Evolutionary conservation across 2,797 vertebrate genomes (phyloP).

Genomic region (Poliocrania exsul): DNA sequence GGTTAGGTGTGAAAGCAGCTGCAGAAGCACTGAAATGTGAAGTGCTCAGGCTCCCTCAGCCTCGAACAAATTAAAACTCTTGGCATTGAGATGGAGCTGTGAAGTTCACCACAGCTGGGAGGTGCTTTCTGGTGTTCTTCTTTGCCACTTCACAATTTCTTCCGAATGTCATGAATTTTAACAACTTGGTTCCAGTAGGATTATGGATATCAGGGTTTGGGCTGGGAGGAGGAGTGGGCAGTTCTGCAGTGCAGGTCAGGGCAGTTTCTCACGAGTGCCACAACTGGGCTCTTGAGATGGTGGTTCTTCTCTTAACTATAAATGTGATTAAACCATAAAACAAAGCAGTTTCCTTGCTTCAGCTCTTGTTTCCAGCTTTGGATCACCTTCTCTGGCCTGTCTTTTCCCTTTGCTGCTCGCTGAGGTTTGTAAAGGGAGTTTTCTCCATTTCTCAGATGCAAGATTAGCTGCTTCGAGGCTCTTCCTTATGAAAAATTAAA

Average conservation of each 20-base stretch:
- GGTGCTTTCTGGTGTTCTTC: neutral
- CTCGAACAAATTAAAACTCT: neutral
- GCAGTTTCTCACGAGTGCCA: neutral
- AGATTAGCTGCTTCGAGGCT: neutral
- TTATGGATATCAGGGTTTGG: neutral
- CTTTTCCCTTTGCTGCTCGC: neutral
- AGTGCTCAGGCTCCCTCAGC: neutral
- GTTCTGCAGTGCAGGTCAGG: neutral
- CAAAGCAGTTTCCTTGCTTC: neutral
- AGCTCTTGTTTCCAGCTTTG: neutral
- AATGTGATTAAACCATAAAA: neutral
- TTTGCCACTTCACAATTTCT: neutral
- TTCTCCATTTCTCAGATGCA: neutral
- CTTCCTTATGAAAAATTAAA: neutral
- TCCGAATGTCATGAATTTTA: neutral
- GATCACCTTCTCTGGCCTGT: neutral
- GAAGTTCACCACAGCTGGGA: neutral
- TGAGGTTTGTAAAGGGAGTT: neutral
- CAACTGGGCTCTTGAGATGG: fast-evolving
- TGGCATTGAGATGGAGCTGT: neutral
- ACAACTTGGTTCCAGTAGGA: neutral
- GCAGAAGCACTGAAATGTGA: neutral
- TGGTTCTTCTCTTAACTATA: neutral
- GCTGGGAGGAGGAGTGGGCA: neutral
- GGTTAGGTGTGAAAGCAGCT: neutral